Conservation (phyloP, 1,140 invertebrate genomes). For the Leptinotarsa texana region DNA sequence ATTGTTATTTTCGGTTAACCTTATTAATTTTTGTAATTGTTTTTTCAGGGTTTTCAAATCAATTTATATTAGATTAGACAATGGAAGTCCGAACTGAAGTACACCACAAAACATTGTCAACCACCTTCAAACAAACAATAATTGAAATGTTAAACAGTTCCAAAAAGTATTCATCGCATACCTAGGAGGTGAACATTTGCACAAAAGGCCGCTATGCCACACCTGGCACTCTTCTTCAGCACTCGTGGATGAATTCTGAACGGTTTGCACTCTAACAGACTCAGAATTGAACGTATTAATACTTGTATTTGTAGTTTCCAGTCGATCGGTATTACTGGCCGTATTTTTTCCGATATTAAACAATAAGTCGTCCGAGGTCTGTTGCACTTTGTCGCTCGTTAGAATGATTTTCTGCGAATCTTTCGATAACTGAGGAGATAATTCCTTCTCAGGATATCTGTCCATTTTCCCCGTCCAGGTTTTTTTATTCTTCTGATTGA, state of each 20-base stretch:
- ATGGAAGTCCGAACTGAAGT: no score
- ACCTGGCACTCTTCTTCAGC: not conserved
- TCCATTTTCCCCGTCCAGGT: not conserved
- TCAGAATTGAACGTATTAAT: constrained; percentile 17
- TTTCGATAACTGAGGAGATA: not conserved
- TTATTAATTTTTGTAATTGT: no score
- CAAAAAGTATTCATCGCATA: no score
- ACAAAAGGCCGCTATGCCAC: not conserved
- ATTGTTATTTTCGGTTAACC: no score
- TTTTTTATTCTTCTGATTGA: not conserved
- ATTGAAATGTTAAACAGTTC: no score
- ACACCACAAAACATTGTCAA: no score
- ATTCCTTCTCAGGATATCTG: not conserved
- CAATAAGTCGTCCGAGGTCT: constrained; percentile 4
- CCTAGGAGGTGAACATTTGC: no score
- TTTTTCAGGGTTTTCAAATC: no score
- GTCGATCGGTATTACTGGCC: not conserved
- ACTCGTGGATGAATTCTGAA: not conserved
- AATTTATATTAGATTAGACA: no score
- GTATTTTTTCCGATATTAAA: not conserved
- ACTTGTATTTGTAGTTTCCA: not conserved
- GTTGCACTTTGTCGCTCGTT: constrained; percentile 5
- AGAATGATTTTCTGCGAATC: not conserved
- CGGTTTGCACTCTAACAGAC: constrained; percentile 5
- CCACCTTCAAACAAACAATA: no score